Conservation (phyloP, 2,797 vertebrate species). For the Sebastes kiyomatsui region DNA sequence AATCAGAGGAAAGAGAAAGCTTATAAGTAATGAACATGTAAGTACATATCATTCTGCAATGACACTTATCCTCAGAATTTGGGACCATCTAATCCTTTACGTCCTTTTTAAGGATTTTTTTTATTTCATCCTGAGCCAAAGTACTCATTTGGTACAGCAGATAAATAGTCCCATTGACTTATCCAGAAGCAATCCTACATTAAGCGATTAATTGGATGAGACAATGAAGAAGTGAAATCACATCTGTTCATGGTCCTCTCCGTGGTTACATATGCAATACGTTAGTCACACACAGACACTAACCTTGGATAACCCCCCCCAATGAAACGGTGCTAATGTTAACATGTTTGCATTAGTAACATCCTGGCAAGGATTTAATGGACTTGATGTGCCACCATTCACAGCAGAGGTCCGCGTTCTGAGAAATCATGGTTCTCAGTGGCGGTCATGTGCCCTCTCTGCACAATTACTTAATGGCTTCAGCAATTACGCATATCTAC, state of each 20-base stretch:
- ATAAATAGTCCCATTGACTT: conserved; percentile 73
- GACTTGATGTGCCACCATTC: conserved; percentile 72
- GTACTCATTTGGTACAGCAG: conserved; percentile 64
- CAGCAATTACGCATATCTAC: conserved; percentile 70
- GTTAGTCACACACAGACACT: conserved; percentile 58
- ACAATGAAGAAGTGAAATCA: conserved; percentile 67
- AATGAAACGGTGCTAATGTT: conserved; percentile 57
- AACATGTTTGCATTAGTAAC: conserved; percentile 77
- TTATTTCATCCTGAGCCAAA: conserved; percentile 70
- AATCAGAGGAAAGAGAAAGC: conserved; percentile 21
- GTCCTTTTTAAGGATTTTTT: conserved; percentile 63
- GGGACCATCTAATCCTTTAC: conserved; percentile 67
- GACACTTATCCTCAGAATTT: conserved; percentile 68
- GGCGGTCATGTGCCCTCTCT: conserved; percentile 65
- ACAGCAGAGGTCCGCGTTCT: conserved; percentile 63
- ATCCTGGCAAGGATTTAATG: conserved; percentile 74
- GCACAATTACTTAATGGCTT: conserved; percentile 79
- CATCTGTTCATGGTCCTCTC: conserved; percentile 55
- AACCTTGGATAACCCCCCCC: conserved; percentile 40
- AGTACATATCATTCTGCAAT: conserved; percentile 60
- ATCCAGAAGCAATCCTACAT: conserved; percentile 69
- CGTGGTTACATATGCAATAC: conserved; percentile 51
- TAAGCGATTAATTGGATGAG: conserved; percentile 76
- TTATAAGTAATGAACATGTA: conserved; percentile 38
- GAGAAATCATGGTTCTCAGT: conserved; percentile 67